Evolutionary conservation across 2,888 invertebrate species (phyloP), one percentile per base, ranked within the genome.

Genomic region (Blastobasis lacticolella): DNA sequence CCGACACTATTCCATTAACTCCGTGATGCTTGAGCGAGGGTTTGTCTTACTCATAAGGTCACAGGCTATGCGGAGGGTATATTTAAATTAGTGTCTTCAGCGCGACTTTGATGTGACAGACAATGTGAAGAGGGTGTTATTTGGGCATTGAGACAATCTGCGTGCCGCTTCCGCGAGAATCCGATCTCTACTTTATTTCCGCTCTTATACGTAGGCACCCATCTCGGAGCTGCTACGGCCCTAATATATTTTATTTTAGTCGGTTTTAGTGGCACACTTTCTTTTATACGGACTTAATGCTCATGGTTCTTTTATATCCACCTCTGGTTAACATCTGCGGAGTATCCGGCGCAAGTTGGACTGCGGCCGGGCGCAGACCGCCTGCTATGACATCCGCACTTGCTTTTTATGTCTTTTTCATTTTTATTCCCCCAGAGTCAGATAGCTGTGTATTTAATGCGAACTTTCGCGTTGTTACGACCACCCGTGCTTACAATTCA

Each of bases 261-360:
- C 49, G 52, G 46, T 56, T 63, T 63, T 57, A 59, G 58, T 55
- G 50, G 44, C 49, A 56, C 61, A 55, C 61, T 62, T 59, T 60
- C 56, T 58, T 65, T 63, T 55, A 56, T 52, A 43, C 51, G 47
- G 52, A 52, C 49, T 59, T 63, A 66, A 68, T 59, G 60, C 57
- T 60, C 41, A 51, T 55, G 54, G 57, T 61, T 58, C 57, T 62
- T 65, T 64, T 68, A 63, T 64, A 64, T 62, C 58, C 60, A 61
- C 66, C 62, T 69, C 66, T 63, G 61, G 61, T 70, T 63, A 75
- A 67, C 72, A 75, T 76, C 75, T 75, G 75, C 69, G 66, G 66
- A 61, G 66, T 63, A 66, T 69, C 75, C 72, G 71, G 69, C 56
- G 58, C 59, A 52, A 53, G 57, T 56, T 61, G 64, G 62, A 62